Conservation (phyloP, 2,113 vertebrate species). For the Istiophorus platypterus region DNA sequence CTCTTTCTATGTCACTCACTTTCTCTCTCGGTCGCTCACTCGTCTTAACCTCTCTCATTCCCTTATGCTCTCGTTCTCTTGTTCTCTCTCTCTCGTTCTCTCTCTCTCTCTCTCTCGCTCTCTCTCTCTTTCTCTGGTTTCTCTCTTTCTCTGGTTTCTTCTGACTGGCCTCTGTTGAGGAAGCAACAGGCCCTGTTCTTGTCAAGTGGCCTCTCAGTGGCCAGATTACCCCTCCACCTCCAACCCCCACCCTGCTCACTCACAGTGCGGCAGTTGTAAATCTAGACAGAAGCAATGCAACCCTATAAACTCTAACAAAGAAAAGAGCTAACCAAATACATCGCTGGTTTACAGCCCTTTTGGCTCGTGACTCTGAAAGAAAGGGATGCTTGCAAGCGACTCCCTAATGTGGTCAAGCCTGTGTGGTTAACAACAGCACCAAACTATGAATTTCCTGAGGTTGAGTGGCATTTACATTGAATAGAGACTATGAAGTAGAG, state of each 20-base stretch:
- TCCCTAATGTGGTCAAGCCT: constrained; percentile 57
- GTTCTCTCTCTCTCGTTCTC: constrained; percentile 11
- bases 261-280: constrained; percentile 60
- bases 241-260: constrained; percentile 33
- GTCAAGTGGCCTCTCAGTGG: constrained; percentile 57
- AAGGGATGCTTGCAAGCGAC: constrained; percentile 58
- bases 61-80: constrained; percentile 11
- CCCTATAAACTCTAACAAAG: constrained; percentile 55
- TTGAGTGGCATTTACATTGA: constrained; percentile 34
- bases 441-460: constrained; percentile 50
- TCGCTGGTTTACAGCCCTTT: constrained; percentile 52
- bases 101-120: constrained; percentile 25
- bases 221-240: constrained; percentile 43
- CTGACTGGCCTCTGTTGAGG: constrained; percentile 34
- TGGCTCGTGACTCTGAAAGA: constrained; percentile 58
- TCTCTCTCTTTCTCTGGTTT: constrained; percentile 21
- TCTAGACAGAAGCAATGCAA: constrained; percentile 64
- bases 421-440: constrained; percentile 45
- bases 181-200: constrained; percentile 62
- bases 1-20: constrained; percentile 23
- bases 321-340: constrained; percentile 69
- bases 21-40: constrained; percentile 29
- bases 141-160: neutral
- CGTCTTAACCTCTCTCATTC: constrained; percentile 39
- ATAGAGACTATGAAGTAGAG: neutral